Conservation (phyloP, 1,140 invertebrate species). For the Diuraphis noxia region DNA sequence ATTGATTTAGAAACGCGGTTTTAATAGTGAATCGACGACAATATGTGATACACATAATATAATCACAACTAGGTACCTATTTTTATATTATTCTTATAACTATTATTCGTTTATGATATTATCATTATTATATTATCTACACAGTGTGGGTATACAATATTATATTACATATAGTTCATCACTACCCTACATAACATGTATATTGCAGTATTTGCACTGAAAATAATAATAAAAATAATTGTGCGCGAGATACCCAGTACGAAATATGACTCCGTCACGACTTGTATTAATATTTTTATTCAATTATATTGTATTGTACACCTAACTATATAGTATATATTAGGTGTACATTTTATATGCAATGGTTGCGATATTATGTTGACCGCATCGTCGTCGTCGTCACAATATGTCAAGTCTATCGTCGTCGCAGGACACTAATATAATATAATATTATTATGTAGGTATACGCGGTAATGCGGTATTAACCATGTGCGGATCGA, state of each 20-base stretch:
- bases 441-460: too few species aligned
- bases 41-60: too few species aligned
- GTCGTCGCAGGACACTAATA: background rate
- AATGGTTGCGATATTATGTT: background rate
- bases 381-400: too few species aligned
- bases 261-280: background rate
- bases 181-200: too few species aligned
- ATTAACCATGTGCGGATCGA: slow-evolving; percentile 5
- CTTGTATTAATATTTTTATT: background rate
- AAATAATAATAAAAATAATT: background rate
- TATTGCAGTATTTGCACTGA: too few species aligned
- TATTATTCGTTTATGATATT: background rate
- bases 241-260: background rate
- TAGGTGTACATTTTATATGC: background rate
- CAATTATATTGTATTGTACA: background rate
- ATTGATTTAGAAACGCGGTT: too few species aligned
- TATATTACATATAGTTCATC: too few species aligned
- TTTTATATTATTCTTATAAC: background rate
- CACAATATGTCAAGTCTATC: background rate
- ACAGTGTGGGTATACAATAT: background rate
- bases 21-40: too few species aligned
- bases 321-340: background rate
- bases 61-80: too few species aligned
- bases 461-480: background rate
- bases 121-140: background rate